Evolutionary conservation across 64 coral and sea anemone species (phyloP).

Genomic region (Porites lutea): DNA sequence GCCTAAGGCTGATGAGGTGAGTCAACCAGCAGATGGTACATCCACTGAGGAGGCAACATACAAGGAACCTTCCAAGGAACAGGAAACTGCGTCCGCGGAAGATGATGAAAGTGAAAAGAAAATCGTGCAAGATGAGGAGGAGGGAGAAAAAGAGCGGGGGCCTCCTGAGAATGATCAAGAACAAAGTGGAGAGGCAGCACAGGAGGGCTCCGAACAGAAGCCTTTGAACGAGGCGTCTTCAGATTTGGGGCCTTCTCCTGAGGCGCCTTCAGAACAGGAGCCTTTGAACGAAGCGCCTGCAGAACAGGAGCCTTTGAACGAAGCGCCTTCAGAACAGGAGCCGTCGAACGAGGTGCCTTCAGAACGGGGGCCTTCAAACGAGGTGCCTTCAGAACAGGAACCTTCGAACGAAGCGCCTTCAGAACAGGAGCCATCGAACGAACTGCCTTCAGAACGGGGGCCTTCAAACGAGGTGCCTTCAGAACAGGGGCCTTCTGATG

Average conservation of each 20-base stretch:
- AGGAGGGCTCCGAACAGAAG: background rate
- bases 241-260: background rate
- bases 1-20: background rate
- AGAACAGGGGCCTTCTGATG: background rate
- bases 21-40: background rate
- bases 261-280: conserved; percentile 1
- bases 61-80: background rate
- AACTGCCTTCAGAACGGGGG: background rate
- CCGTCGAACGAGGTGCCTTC: background rate
- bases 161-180: conserved; percentile 1
- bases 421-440: background rate
- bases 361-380: background rate
- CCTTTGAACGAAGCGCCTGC: background rate
- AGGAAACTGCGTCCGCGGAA: background rate
- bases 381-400: background rate
- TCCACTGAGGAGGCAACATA: background rate
- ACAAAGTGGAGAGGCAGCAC: background rate
- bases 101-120: conserved; percentile 8
- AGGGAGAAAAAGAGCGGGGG: background rate
- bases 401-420: background rate
- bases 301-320: background rate
- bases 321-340: background rate
- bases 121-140: background rate
- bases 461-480: background rate
- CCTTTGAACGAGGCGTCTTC: background rate